Evolutionary conservation across 1,140 invertebrate genomes (phyloP), one percentile per base, ranked within the genome.

Genomic region (Musca vetustissima): DNA sequence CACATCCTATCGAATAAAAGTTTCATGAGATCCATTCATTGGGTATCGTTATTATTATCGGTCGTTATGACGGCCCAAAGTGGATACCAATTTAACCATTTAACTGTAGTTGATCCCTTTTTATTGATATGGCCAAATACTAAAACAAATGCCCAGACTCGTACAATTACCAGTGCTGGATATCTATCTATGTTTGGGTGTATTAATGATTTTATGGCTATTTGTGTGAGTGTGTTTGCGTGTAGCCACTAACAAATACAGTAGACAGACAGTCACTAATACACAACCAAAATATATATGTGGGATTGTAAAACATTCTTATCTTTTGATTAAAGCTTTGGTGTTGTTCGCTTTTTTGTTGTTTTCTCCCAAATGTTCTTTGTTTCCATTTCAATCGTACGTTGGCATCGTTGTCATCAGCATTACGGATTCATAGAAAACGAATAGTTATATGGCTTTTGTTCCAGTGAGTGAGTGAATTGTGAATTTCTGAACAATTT

Each of bases 301-400:
- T 7, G 36, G 36, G 36, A 43, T 61, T 36, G 57, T 61, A 61
- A 61, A 61, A 32, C 17, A 61, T 61, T 24, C 57, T 61, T 61
- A 61, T 61, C 57, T 36, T 61, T 61, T 32, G 57, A 61, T 61
- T 61, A 61, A 61, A 21, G 57, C 57, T 36, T 61, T 36, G 57
- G 11, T n/a, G 55, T 24, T 55, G 55, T 17, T n/a, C n/a, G n/a
- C n/a, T n/a, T n/a, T 32, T 13, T 15, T 49, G n/a, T 59, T 32
- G 55, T 61, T 43, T 61, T 61, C 13, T 4, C 14, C 19, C 19
- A 55, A 55, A 55, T 55, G 24, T 55, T 55, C 24, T 21, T 55
- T 55, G 14, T 55, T 55, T 55, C 36, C 11, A 43, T 43, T 43
- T 43, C 36, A 43, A 43, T 43, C 36, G 36, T 43, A 43, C 24